Base-by-base conservation (phyloP, 2,113 vertebrate genomes). In the Chloropsis hardwickii region DNA sequence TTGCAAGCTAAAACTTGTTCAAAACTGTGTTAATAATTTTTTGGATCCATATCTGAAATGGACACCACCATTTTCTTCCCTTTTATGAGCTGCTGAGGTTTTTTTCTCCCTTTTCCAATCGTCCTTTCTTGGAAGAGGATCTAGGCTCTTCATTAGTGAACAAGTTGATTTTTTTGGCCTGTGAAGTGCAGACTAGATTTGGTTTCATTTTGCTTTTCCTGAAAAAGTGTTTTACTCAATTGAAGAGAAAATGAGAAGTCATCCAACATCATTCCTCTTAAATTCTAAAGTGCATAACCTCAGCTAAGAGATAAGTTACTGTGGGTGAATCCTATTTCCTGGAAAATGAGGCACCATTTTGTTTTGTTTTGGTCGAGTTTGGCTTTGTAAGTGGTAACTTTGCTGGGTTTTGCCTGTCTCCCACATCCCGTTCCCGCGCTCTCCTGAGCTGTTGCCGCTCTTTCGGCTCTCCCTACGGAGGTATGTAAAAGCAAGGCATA, bases 371-470 rank as follows among this genome's bases (percentile, higher is more conserved):
- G 17, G 9, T 44, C 77, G 45, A 69, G 10, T 56, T 80, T 80
- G 51, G 10, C 39, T 78, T 77, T 71, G 5, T 37, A 25, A 83
- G 40, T 16, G n/a, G 17, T 54, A 24, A 8, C 28, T 69, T 66
- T 61, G 27, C 14, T 65, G 62, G 9, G 10, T 11, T 86, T 66
- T 88, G 4, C 25, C 42, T 16, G 17, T 48, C 42, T 76, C 48
- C 40, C n/a, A 22, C 42, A 35, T 31, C 23, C 29, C 56, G 12
- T 64, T 42, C 64, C 29, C 0, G 0, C 0, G 0, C 35, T 70
- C 19, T 53, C 56, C 39, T 0, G 0, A 37, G 8, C 44, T 5
- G 0, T 12, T 35, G 88, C 29, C 2, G 1, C 60, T 35, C 4
- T 66, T 76, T 70, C 0, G 0, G 27, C 71, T 86, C 83, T 83